Percentiles rank a stretch among this genome's conserved stretches.
phyloP scores from a whole-genome alignment of 2,797 vertebrate genomes.

The Tokudaia muenninki region DNA sequence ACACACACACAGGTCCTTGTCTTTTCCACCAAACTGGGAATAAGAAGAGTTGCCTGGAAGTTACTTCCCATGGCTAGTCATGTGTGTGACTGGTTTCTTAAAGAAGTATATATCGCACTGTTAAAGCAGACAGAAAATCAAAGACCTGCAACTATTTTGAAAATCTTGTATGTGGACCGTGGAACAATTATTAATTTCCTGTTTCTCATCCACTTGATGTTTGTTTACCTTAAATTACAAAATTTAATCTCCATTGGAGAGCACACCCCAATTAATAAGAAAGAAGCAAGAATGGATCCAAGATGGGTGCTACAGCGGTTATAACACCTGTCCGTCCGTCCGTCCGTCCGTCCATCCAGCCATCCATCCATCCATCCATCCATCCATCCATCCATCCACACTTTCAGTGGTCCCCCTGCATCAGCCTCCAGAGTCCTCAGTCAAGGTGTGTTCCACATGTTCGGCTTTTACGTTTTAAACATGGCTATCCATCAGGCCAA shows the following conservation, averaged over 20 bases:
- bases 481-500: not conserved
- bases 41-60: not conserved
- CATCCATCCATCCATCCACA: too few relatives aligned
- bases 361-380: too few relatives aligned
- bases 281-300: too few relatives aligned
- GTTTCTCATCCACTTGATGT: not conserved
- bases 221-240: not conserved
- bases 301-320: too few relatives aligned
- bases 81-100: not conserved
- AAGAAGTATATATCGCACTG: not conserved
- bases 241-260: not conserved
- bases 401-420: not conserved
- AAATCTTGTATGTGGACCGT: not conserved
- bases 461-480: not conserved
- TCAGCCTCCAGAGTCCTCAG: not conserved
- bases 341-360: too few relatives aligned
- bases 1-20: not conserved
- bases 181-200: not conserved
- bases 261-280: too few relatives aligned
- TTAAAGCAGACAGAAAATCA: not conserved
- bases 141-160: not conserved
- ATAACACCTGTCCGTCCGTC: too few relatives aligned
- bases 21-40: not conserved
- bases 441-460: not conserved
- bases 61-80: not conserved